Evolutionary conservation across 2,888 invertebrate genomes (phyloP).

Genomic region (Orthonychiurus folsomi): DNA sequence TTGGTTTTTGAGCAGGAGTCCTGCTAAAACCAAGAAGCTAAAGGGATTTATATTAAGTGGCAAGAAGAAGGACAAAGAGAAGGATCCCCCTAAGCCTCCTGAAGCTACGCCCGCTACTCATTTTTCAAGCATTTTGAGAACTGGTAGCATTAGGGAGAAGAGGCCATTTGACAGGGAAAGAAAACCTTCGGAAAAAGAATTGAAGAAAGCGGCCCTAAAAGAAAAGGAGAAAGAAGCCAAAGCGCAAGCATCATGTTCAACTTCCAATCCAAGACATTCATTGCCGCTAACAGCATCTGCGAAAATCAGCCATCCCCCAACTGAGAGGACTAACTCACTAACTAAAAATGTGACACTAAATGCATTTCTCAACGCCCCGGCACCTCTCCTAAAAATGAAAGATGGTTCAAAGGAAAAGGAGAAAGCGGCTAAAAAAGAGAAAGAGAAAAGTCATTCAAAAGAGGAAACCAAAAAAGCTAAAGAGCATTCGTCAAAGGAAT

Average conservation of each 20-base stretch:
- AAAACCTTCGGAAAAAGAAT: slow-evolving; percentile 20
- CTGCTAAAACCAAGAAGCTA: slow-evolving; percentile 35
- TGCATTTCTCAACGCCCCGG: slow-evolving; percentile 39
- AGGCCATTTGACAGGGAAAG: not conserved
- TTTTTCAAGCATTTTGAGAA: not conserved
- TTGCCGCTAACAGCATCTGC: not conserved
- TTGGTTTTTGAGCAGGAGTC: slow-evolving; percentile 24
- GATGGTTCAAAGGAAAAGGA: slow-evolving; percentile 12
- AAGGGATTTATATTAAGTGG: slow-evolving; percentile 33
- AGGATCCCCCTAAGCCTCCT: slow-evolving; percentile 17
- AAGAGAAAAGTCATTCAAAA: slow-evolving; percentile 21
- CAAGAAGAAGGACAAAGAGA: slow-evolving; percentile 25
- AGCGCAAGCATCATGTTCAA: not conserved
- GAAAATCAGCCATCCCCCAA: not conserved
- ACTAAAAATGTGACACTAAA: slow-evolving; percentile 22
- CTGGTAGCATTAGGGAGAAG: not conserved
- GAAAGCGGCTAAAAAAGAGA: slow-evolving; percentile 17
- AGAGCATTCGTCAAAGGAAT: slow-evolving; percentile 22
- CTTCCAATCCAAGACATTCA: not conserved
- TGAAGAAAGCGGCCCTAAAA: slow-evolving; percentile 25
- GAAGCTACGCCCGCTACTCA: slow-evolving; percentile 6
- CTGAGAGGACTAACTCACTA: slow-evolving; percentile 6
- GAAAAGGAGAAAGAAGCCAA: slow-evolving; percentile 17
- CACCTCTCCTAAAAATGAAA: slow-evolving; percentile 30
- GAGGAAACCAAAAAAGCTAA: slow-evolving; percentile 27